Percentiles rank a stretch among this genome's conserved stretches.
Conservation (phyloP, 1,140 invertebrate genomes). For the Platyscapa corneri region DNA sequence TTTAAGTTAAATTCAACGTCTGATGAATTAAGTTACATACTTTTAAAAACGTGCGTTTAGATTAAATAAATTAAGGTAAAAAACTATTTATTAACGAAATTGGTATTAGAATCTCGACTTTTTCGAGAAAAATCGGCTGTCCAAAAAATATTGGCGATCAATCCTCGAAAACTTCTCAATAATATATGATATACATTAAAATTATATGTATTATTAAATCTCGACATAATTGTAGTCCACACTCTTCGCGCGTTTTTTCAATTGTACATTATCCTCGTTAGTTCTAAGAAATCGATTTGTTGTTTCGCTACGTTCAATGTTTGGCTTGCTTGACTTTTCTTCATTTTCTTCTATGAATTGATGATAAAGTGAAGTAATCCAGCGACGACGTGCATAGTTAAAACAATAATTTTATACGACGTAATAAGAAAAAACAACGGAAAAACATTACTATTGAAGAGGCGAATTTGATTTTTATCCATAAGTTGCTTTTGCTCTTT, state of each 20-base stretch:
- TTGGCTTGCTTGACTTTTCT: slow-evolving; percentile 17
- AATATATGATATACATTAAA: slow-evolving; percentile 36
- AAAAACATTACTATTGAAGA: slow-evolving; percentile 33
- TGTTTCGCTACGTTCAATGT: slow-evolving; percentile 32
- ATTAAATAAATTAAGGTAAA: slow-evolving; percentile 40
- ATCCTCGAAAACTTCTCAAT: slow-evolving; percentile 19
- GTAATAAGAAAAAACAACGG: slow-evolving; percentile 51
- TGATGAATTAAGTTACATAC: slow-evolving; percentile 35
- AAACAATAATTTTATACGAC: slow-evolving; percentile 61
- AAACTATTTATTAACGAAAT: slow-evolving; percentile 44
- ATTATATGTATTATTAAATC: slow-evolving; percentile 46
- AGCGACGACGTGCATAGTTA: slow-evolving; percentile 27
- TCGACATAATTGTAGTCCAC: slow-evolving; percentile 42
- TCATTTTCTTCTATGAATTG: slow-evolving; percentile 51
- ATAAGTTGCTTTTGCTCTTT: neutral
- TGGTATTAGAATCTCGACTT: slow-evolving; percentile 28
- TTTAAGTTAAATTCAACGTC: slow-evolving; percentile 31
- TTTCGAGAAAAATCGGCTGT: neutral
- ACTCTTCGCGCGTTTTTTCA: slow-evolving; percentile 56
- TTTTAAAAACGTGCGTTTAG: neutral
- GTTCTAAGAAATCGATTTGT: slow-evolving; percentile 57
- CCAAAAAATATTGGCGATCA: slow-evolving; percentile 27
- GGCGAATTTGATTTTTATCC: neutral
- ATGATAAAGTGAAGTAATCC: slow-evolving; percentile 12
- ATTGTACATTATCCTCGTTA: slow-evolving; percentile 62